Evolutionary conservation across 2,113 vertebrate species (phyloP).

Genomic region (Scatophagus argus): DNA sequence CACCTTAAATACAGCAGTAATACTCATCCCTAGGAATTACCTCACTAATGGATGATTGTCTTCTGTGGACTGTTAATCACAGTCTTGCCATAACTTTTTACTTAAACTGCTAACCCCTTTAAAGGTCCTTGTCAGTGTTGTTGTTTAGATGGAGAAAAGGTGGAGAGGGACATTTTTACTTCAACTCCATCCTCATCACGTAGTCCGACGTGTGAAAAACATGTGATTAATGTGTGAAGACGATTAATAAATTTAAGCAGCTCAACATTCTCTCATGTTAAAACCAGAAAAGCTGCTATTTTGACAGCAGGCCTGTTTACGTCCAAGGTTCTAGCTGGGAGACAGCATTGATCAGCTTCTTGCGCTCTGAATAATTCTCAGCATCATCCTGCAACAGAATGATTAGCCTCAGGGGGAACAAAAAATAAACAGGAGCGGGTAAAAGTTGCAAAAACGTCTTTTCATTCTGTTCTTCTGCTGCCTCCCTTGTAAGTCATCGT

Average conservation of each 20-base stretch:
- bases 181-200: background rate
- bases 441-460: slow-evolving; percentile 74
- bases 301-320: slow-evolving; percentile 54
- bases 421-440: slow-evolving; percentile 59
- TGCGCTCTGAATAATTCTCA: slow-evolving; percentile 59
- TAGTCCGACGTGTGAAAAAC: background rate
- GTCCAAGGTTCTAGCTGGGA: slow-evolving; percentile 32
- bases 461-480: slow-evolving; percentile 59
- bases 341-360: slow-evolving; percentile 54
- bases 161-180: background rate
- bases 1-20: background rate
- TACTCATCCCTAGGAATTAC: background rate
- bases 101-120: background rate
- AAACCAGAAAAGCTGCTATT: slow-evolving; percentile 33
- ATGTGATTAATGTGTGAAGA: slow-evolving; percentile 6
- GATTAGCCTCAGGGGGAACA: slow-evolving; percentile 62
- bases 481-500: slow-evolving; percentile 56
- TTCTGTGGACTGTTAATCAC: too few species aligned
- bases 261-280: slow-evolving; percentile 28
- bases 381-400: slow-evolving; percentile 52
- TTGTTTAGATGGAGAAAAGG: background rate
- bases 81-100: background rate
- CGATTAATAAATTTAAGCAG: background rate
- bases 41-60: background rate
- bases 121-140: background rate